Evolutionary conservation across 2,888 invertebrate genomes (phyloP).

Genomic region (Patella caerulea): DNA sequence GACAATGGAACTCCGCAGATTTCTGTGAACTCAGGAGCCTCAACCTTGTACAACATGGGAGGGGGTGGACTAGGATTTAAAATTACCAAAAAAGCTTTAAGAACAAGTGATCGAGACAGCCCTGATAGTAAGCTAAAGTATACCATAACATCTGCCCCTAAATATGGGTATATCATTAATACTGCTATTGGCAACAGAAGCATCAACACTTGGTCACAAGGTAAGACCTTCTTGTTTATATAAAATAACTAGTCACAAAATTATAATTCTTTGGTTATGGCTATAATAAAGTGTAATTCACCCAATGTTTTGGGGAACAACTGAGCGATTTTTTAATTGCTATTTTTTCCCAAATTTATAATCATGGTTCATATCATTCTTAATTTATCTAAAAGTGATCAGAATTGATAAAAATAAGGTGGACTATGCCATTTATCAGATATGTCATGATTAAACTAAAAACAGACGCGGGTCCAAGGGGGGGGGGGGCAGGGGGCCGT

Average conservation of each 20-base stretch:
- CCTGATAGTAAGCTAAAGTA: conserved; percentile 56
- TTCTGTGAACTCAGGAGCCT: conserved; percentile 62
- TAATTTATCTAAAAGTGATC: too few species aligned
- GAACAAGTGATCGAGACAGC: conserved; percentile 66
- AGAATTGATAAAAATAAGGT: too few species aligned
- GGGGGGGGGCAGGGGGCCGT: too few species aligned
- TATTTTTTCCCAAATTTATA: too few species aligned
- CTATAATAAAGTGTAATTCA: too few species aligned
- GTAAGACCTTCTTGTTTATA: conserved; percentile 48
- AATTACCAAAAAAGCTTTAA: conserved; percentile 59
- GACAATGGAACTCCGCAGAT: conserved; percentile 68
- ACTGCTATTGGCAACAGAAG: conserved; percentile 47
- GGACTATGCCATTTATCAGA: too few species aligned
- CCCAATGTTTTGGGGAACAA: too few species aligned
- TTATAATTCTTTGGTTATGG: too few species aligned
- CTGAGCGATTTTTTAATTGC: too few species aligned
- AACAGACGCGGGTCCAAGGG: too few species aligned
- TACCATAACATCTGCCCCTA: conserved; percentile 57
- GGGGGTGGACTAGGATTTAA: conserved; percentile 57
- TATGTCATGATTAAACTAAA: too few species aligned
- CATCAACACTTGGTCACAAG: conserved; percentile 69
- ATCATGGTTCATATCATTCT: too few species aligned
- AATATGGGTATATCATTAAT: conserved; percentile 64
- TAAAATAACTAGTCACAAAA: neutral
- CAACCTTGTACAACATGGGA: conserved; percentile 54